Percentiles rank a stretch among this genome's conserved stretches.
Conservation (phyloP, 2,797 vertebrate species). For the Aselliscus stoliczkanus region DNA sequence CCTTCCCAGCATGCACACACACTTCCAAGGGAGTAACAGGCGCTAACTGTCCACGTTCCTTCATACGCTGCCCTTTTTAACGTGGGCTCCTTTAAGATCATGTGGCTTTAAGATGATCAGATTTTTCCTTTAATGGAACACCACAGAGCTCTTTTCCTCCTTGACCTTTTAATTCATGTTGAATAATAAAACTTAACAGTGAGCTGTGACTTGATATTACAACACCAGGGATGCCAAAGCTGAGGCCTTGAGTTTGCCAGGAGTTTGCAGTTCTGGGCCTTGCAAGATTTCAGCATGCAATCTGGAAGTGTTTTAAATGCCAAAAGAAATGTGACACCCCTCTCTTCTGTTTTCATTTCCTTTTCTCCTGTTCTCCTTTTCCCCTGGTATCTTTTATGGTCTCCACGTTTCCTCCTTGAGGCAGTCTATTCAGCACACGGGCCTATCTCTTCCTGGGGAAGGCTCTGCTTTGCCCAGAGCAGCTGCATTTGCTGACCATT, state of each 20-base stretch:
- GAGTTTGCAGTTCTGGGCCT: background rate
- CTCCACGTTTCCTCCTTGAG: background rate
- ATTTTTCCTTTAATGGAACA: slow-evolving; percentile 51
- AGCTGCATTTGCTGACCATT: background rate
- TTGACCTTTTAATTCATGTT: slow-evolving; percentile 33
- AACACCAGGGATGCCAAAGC: background rate
- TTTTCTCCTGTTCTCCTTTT: background rate
- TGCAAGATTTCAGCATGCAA: background rate
- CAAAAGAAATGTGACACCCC: slow-evolving; percentile 31
- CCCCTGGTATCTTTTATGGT: background rate
- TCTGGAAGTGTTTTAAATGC: slow-evolving; percentile 62
- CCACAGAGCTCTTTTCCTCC: background rate
- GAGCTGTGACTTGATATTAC: slow-evolving; percentile 22
- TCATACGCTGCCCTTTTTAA: background rate
- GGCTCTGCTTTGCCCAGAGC: background rate
- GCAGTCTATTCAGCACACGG: accelerated
- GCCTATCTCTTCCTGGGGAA: background rate
- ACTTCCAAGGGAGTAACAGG: background rate
- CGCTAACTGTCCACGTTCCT: background rate
- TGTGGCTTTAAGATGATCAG: slow-evolving; percentile 5
- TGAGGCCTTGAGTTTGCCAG: slow-evolving; percentile 24
- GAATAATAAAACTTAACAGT: slow-evolving; percentile 26
- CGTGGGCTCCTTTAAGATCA: background rate
- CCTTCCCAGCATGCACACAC: background rate
- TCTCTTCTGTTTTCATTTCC: slow-evolving; percentile 54